Evolutionary conservation across 2,797 vertebrate genomes (phyloP), one percentile per base, ranked within the genome.

Genomic region (Australoheros facetus): DNA sequence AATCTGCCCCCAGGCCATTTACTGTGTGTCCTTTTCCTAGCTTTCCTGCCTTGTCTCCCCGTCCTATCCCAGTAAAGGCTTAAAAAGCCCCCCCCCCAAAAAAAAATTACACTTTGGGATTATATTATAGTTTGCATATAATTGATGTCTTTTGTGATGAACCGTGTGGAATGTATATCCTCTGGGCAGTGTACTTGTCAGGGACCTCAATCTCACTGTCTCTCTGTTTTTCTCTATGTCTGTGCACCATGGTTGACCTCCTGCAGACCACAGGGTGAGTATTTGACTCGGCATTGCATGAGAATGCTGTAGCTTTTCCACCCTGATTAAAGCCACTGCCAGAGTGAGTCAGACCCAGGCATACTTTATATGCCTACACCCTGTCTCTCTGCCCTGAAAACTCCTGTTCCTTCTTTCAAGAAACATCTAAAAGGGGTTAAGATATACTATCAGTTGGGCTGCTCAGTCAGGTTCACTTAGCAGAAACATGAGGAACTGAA

Each of bases 301-400:
- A 91, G 84, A 92, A 89, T 80, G 45, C 73, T 2, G 51, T 77
- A 85, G 79, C 79, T 83, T 90, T 93, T 92, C 90, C 84, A 79
- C 88, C 75, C 82, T 88, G 86, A 93, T 92, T 92, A 89, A 90
- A 93, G 78, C 89, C 85, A 79, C 84, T 87, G 89, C 88, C 88
- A 88, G 84, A 75, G 86, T 92, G 92, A 94, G 86, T 93, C 91
- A 93, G 82, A 87, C 82, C 58, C 79, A 88, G 78, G 77, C 83
- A 66, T 78, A 64, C 66, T 91, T 74, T 56, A 59, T 85, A 72
- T 87, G 81, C 59, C 87, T 89, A 76, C 88, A 90, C 88, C 81
- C 84, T 77, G 74, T 66, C 34, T 77, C 59, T 81, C 71, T 84
- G 79, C 85, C 87, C 85, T 39, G 70, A 83, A 86, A 86, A 69